phyloP scores from a whole-genome alignment of 2,888 invertebrate species.

The Drosophila hamatofila region DNA sequence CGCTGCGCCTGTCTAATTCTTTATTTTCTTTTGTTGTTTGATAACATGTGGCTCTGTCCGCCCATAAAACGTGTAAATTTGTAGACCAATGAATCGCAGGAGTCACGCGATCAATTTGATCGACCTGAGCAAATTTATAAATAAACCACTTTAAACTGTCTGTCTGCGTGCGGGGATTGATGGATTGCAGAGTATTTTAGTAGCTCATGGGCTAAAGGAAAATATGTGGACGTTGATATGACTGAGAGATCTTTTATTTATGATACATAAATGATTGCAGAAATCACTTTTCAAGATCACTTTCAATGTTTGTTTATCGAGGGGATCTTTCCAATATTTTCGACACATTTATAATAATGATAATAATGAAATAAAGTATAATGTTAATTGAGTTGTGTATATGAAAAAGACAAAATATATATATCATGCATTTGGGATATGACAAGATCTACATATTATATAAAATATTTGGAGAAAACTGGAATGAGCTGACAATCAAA shows the following conservation, averaged over 20 bases:
- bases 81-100: constrained; percentile 37
- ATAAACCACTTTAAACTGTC: constrained; percentile 33
- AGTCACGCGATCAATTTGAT: constrained; percentile 66
- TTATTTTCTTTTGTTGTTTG: constrained; percentile 20
- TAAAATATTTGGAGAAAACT: background rate
- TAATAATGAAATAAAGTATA: constrained; percentile 1
- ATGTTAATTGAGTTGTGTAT: constrained; percentile 18
- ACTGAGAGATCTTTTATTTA: background rate
- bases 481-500: background rate
- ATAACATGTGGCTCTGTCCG: constrained; percentile 42
- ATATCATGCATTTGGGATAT: background rate
- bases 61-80: constrained; percentile 70
- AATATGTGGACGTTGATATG: background rate
- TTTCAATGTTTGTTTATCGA: background rate
- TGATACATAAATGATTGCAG: background rate
- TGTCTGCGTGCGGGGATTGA: constrained; percentile 10
- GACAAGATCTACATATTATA: background rate
- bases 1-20: constrained; percentile 38
- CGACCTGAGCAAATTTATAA: constrained; percentile 28
- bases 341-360: constrained; percentile 6
- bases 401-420: background rate
- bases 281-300: background rate
- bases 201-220: background rate
- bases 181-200: constrained; percentile 3
- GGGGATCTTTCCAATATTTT: constrained; percentile 1